Evolutionary conservation across 2,888 invertebrate species (phyloP).

Genomic region (Agriopis marginaria): DNA sequence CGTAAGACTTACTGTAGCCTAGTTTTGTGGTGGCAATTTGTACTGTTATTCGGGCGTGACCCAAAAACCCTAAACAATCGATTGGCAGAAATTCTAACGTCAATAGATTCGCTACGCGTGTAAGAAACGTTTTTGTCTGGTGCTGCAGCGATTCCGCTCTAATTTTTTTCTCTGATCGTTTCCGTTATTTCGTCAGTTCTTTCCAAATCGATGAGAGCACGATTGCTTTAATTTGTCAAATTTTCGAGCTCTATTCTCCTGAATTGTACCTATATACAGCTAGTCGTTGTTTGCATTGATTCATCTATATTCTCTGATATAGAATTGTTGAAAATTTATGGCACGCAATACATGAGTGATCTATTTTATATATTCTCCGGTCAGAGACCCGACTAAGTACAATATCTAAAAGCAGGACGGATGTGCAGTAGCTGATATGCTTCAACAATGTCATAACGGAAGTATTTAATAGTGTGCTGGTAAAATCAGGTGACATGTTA

Average conservation of each 20-base stretch:
- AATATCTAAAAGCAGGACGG: constrained; percentile 42
- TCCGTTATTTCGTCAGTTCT: constrained; percentile 34
- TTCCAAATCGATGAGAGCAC: constrained; percentile 1
- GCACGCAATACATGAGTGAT: background rate
- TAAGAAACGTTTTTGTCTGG: constrained; percentile 18
- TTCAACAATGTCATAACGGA: constrained; percentile 57
- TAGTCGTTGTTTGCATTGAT: background rate
- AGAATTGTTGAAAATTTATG: background rate
- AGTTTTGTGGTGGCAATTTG: constrained; percentile 17
- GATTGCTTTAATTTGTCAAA: background rate
- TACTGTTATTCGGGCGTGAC: constrained; percentile 57
- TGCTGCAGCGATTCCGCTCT: constrained; percentile 14
- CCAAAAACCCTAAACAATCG: constrained; percentile 54
- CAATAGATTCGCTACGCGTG: constrained; percentile 35
- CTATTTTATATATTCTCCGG: constrained; percentile 20
- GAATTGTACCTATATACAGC: too few species aligned
- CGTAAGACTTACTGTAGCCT: constrained; percentile 24
- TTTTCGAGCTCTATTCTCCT: background rate
- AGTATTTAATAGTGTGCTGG: constrained; percentile 46
- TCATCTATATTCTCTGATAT: background rate
- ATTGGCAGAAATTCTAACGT: constrained; percentile 50
- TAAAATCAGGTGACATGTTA: constrained; percentile 41
- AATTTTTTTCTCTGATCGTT: constrained; percentile 32
- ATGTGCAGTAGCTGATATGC: constrained; percentile 55
- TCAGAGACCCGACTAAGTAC: constrained; percentile 32